Evolutionary conservation across 2,888 invertebrate species (phyloP).

Genomic region (Tipula confusa): DNA sequence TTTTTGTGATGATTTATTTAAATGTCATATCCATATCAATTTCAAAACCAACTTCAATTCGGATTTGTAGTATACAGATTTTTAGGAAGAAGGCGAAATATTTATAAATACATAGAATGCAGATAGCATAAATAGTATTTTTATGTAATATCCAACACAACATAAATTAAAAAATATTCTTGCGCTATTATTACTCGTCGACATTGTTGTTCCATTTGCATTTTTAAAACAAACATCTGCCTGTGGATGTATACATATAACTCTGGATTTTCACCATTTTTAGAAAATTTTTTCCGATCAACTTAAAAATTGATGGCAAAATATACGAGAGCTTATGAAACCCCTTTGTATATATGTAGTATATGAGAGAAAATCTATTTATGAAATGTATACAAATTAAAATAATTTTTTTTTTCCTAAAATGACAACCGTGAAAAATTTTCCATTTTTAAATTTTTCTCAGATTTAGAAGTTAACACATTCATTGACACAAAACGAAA

Average conservation of each 20-base stretch:
- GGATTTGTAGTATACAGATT: not conserved
- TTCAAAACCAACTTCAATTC: not conserved
- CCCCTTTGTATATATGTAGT: slow-evolving; percentile 13
- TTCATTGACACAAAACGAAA: too few species aligned
- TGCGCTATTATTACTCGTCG: not conserved
- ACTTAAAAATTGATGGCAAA: not conserved
- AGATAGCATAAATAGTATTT: not conserved
- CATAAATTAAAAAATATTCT: not conserved
- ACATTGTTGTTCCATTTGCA: not conserved
- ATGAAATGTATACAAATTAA: not conserved
- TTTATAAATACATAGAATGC: too few species aligned
- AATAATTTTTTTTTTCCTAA: not conserved
- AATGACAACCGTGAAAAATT: slow-evolving; percentile 25
- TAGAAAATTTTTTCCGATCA: not conserved
- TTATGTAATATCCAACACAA: not conserved
- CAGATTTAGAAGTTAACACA: slow-evolving; percentile 20
- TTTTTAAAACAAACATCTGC: not conserved
- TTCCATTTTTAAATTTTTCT: slow-evolving; percentile 25
- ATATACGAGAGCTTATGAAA: not conserved
- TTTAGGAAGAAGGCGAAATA: too few species aligned
- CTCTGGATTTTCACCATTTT: not conserved
- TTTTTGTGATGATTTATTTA: not conserved
- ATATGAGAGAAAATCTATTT: slow-evolving; percentile 25
- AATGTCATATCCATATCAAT: not conserved
- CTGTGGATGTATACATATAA: not conserved